A percentile compares a stretch with the other conserved stretches of the same genome.
Conservation (phyloP, 2,113 vertebrate genomes). For the Scortum barcoo region DNA sequence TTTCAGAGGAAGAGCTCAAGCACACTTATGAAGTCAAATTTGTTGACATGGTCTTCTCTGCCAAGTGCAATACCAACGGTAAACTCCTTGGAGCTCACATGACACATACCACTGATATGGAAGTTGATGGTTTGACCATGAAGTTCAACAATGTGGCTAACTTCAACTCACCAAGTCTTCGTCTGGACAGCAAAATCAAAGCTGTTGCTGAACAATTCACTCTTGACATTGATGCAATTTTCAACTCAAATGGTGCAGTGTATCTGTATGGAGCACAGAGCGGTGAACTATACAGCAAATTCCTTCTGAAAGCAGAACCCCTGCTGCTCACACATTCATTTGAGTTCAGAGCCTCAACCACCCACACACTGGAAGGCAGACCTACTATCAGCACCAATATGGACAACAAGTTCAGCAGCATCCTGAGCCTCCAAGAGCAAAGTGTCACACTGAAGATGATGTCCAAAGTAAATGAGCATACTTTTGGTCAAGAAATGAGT, state of each 20-base stretch:
- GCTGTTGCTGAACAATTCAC: slow-evolving; percentile 85
- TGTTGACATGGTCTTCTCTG: slow-evolving; percentile 81
- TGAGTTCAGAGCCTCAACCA: slow-evolving; percentile 89
- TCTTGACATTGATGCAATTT: slow-evolving; percentile 84
- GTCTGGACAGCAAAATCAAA: slow-evolving; percentile 85
- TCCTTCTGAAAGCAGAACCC: slow-evolving; percentile 90
- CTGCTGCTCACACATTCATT: slow-evolving; percentile 87
- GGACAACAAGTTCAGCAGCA: slow-evolving; percentile 84
- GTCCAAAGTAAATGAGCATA: slow-evolving; percentile 88
- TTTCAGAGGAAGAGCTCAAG: slow-evolving; percentile 85
- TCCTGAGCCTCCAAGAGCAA: slow-evolving; percentile 90
- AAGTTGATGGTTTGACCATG: slow-evolving; percentile 86
- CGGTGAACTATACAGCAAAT: slow-evolving; percentile 90
- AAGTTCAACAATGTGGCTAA: slow-evolving; percentile 84
- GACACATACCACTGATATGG: slow-evolving; percentile 85
- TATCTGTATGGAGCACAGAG: slow-evolving; percentile 86
- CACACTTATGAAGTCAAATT: slow-evolving; percentile 88
- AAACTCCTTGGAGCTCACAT: slow-evolving; percentile 85
- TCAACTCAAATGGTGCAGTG: slow-evolving; percentile 86
- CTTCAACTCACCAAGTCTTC: slow-evolving; percentile 86
- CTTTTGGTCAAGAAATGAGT: slow-evolving; percentile 86
- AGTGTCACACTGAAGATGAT: slow-evolving; percentile 85
- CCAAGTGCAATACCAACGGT: slow-evolving; percentile 88
- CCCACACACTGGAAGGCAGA: slow-evolving; percentile 77
- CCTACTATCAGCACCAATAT: slow-evolving; percentile 80